Base-by-base conservation (phyloP, 2,797 vertebrate species). In the Tenualosa ilisha region DNA sequence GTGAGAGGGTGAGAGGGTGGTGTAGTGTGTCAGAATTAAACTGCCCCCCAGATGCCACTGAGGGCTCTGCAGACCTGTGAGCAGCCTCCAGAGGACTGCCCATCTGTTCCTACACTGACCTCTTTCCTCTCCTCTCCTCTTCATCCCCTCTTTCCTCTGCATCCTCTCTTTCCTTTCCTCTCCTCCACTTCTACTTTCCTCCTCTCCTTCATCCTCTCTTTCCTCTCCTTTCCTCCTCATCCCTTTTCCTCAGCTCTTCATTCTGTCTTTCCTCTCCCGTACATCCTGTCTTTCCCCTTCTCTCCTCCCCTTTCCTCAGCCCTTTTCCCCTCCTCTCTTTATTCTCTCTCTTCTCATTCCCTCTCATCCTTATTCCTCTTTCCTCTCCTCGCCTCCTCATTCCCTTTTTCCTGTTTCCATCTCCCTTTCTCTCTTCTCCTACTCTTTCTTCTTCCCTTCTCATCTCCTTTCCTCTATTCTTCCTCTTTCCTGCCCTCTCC, bases 101-200 rank as follows among this genome's bases (percentile, higher is more conserved):
- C 90, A 89, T 85, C 84, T 84, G 83, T 82, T 88, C 86, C 82
- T 88, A 83, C 37, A 3, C 7, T 2, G 11, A 15, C 15, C 37
- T 20, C 12, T 17, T 31, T 37, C 11, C 13, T 2, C 31, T 43
- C 31, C 68, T 75, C 31, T 75, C 68, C 15, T 43, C 31, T 40
- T 37, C 13, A 13, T 9, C 9, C n/a, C 65, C 12, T 49, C 46
- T 49, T 49, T 49, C 7, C 46, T 49, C 46, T 4, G 4, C 46
- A 49, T 49, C 46, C 46, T 8, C 43, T 46, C 46, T 49, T 49
- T 49, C 46, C 46, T 49, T 31, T 31, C 31, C 46, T 8, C 7
- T 49, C 7, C 46, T 49, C 7, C 46, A 49, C 46, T 49, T 49
- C 46, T 49, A 49, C 7, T 8, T 49, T 49, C 46, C 4, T 49